Evolutionary conservation across 1,140 invertebrate genomes (phyloP).

Genomic region (Orchesella cincta): DNA sequence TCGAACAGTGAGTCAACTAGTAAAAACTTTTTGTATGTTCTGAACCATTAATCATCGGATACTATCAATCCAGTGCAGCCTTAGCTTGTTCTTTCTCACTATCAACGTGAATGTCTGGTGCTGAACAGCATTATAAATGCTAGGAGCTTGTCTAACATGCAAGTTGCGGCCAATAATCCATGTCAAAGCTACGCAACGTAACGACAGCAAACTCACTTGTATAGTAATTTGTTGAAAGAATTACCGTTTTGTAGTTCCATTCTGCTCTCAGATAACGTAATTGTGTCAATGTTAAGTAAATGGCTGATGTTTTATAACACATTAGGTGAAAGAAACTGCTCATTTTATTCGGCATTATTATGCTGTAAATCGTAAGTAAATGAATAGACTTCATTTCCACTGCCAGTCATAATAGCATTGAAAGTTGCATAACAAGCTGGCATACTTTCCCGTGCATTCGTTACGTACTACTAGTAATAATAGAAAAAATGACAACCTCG

Average conservation of each 20-base stretch:
- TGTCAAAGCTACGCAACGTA: background rate
- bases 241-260: background rate
- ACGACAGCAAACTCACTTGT: background rate
- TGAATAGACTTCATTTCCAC: too few relatives aligned
- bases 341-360: too few relatives aligned
- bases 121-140: background rate
- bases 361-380: too few relatives aligned
- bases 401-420: too few relatives aligned
- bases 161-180: background rate
- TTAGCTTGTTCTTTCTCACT: background rate
- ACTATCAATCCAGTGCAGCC: background rate
- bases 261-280: too few relatives aligned
- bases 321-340: too few relatives aligned
- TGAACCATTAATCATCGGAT: conserved; percentile 18
- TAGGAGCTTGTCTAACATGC: background rate
- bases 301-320: too few relatives aligned
- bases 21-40: background rate
- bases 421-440: too few relatives aligned
- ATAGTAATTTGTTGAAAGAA: background rate
- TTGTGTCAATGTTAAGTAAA: too few relatives aligned
- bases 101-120: background rate
- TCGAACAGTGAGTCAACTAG: background rate
- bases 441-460: too few relatives aligned
- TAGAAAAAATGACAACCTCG: too few relatives aligned
- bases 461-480: too few relatives aligned